Evolutionary conservation across 2,797 vertebrate species (phyloP).

Genomic region (Gadopsis bispinosus): DNA sequence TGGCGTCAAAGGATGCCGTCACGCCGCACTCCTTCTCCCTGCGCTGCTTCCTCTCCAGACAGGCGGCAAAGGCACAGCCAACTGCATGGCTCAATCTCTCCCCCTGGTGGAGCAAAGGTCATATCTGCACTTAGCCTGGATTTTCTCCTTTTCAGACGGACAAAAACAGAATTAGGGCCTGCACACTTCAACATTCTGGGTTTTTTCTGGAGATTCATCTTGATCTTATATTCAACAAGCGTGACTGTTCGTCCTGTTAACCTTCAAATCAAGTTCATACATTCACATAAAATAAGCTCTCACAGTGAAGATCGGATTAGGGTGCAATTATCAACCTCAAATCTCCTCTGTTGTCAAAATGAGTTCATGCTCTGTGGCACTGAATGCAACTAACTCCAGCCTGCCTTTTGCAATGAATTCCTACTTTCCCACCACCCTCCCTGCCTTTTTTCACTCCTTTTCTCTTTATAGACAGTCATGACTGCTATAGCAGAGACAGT

Average conservation of each 20-base stretch:
- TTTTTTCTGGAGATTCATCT: neutral
- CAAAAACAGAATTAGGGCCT: neutral
- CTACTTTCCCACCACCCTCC: neutral
- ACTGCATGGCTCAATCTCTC: slow-evolving; percentile 94
- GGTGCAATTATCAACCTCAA: slow-evolving; percentile 12
- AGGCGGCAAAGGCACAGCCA: slow-evolving; percentile 93
- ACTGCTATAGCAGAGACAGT: slow-evolving; percentile 5
- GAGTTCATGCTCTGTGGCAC: neutral
- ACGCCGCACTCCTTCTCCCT: slow-evolving; percentile 94
- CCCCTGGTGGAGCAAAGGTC: slow-evolving; percentile 77
- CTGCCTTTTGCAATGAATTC: neutral
- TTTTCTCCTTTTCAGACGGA: neutral
- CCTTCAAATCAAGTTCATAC: neutral
- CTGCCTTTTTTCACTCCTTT: neutral
- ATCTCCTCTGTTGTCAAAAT: slow-evolving; percentile 25
- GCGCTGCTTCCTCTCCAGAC: slow-evolving; percentile 93
- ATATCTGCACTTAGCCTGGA: neutral
- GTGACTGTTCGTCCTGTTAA: neutral
- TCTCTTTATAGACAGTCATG: neutral
- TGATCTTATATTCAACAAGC: neutral
- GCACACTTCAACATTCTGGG: neutral
- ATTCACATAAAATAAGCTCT: neutral
- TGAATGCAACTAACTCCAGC: slow-evolving; percentile 22
- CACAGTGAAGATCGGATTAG: slow-evolving; percentile 6
- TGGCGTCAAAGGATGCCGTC: slow-evolving; percentile 92